A percentile compares a stretch with the other conserved stretches of the same genome.
Evolutionary conservation across 2,797 vertebrate genomes (phyloP).

Genomic region (Gambelia wislizenii): DNA sequence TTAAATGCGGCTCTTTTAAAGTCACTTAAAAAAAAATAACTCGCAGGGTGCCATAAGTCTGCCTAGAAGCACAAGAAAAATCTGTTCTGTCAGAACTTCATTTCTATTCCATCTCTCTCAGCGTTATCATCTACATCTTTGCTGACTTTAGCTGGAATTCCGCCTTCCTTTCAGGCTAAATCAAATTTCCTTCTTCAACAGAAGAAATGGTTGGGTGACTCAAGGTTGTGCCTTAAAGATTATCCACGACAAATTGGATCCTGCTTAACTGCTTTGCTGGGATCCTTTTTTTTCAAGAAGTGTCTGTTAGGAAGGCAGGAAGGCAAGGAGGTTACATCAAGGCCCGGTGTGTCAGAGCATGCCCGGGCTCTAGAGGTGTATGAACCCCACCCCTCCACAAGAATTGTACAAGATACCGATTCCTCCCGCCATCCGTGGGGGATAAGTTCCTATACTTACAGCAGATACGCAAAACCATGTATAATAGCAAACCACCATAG

Average conservation of each 20-base stretch:
- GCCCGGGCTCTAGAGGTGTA: not conserved
- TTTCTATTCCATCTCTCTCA: constrained; percentile 17
- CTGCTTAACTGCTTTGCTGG: not conserved
- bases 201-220: constrained; percentile 10
- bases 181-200: constrained; percentile 25
- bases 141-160: constrained; percentile 46
- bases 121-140: constrained; percentile 39
- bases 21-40: not conserved
- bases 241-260: constrained; percentile 26
- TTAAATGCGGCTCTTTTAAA: constrained; percentile 6
- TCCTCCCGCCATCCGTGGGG: no score
- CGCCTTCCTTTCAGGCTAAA: constrained; percentile 27
- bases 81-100: constrained; percentile 20
- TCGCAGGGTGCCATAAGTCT: not conserved
- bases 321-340: not conserved
- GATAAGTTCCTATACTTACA: no score
- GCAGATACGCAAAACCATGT: no score
- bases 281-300: not conserved
- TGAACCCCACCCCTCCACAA: no score
- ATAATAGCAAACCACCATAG: no score
- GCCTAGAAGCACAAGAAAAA: constrained; percentile 8
- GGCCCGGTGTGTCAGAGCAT: not conserved
- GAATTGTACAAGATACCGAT: no score
- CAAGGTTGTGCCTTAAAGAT: constrained; percentile 27
- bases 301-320: not conserved